Conservation (phyloP, 2,797 vertebrate species). For the Oryzias sinensis region DNA sequence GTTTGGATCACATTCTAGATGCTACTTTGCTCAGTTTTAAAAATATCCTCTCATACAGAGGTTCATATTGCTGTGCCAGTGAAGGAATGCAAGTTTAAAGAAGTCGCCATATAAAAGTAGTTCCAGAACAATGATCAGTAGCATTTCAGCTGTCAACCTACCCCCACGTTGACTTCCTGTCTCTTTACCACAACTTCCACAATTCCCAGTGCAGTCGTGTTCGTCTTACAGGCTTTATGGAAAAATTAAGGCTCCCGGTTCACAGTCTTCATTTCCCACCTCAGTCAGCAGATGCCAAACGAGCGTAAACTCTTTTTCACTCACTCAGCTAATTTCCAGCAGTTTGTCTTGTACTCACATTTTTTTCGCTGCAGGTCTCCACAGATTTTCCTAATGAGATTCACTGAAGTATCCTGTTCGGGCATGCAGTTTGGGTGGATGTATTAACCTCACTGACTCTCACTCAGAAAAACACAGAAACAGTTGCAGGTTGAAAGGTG, state of each 20-base stretch:
- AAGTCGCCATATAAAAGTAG: slow-evolving; percentile 22
- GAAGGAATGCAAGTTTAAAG: slow-evolving; percentile 4
- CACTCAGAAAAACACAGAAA: slow-evolving; percentile 22
- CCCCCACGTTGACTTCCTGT: slow-evolving; percentile 16
- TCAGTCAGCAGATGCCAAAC: slow-evolving; percentile 40
- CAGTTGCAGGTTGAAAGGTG: slow-evolving; percentile 9
- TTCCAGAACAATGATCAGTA: slow-evolving; percentile 38
- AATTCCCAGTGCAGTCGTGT: slow-evolving; percentile 37
- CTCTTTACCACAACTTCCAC: slow-evolving; percentile 15
- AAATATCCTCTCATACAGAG: slow-evolving; percentile 14
- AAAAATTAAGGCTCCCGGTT: slow-evolving; percentile 50
- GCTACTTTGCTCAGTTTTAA: slow-evolving; percentile 50
- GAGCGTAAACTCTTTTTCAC: slow-evolving; percentile 33
- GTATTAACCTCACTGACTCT: slow-evolving; percentile 16
- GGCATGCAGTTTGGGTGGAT: slow-evolving; percentile 20
- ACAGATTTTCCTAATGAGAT: slow-evolving; percentile 38
- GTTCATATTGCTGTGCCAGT: slow-evolving; percentile 14
- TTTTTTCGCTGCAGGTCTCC: slow-evolving; percentile 29
- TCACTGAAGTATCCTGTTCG: slow-evolving; percentile 26
- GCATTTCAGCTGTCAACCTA: slow-evolving; percentile 24
- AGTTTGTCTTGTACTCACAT: slow-evolving; percentile 29
- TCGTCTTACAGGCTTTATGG: slow-evolving; percentile 33
- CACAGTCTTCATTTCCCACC: slow-evolving; percentile 49
- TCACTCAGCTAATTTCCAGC: slow-evolving; percentile 37
- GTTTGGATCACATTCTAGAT: slow-evolving; percentile 49